Evolutionary conservation across 2,888 invertebrate genomes (phyloP).

Genomic region (Dryomyza anilis): DNA sequence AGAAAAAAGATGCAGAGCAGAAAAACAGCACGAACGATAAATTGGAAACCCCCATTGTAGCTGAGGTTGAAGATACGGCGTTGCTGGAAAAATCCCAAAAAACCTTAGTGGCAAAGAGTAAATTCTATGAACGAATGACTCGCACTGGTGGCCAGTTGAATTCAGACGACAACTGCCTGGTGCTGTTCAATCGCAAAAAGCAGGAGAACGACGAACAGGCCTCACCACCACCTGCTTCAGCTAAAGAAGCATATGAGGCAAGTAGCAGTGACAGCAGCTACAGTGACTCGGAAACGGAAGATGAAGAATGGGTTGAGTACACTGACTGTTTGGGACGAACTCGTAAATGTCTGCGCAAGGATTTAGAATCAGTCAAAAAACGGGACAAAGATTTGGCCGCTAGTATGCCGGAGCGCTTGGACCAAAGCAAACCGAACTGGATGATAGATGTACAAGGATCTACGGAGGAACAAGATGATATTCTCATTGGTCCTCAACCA

Average conservation of each 20-base stretch:
- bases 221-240: too few species aligned
- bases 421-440: constrained; percentile 60
- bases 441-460: constrained; percentile 50
- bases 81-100: constrained; percentile 60
- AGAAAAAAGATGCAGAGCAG: constrained; percentile 32
- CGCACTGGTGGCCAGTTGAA: constrained; percentile 57
- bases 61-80: constrained; percentile 54
- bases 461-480: constrained; percentile 35
- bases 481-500: constrained; percentile 56
- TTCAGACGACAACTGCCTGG: constrained; percentile 59
- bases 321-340: constrained; percentile 87
- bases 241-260: constrained; percentile 23
- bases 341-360: constrained; percentile 79
- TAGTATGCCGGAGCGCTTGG: constrained; percentile 55
- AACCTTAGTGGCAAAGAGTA: constrained; percentile 60
- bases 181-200: constrained; percentile 59
- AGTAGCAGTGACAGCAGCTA: constrained; percentile 49
- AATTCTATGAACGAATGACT: constrained; percentile 60
- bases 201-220: constrained; percentile 52
- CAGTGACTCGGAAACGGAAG: constrained; percentile 60
- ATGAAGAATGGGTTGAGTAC: constrained; percentile 82
- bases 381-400: constrained; percentile 65
- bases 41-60: constrained; percentile 43
- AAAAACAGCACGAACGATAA: constrained; percentile 38
- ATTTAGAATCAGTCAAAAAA: constrained; percentile 70